phyloP scores from a whole-genome alignment of 2,888 invertebrate species.

The Acrobasis repandana region DNA sequence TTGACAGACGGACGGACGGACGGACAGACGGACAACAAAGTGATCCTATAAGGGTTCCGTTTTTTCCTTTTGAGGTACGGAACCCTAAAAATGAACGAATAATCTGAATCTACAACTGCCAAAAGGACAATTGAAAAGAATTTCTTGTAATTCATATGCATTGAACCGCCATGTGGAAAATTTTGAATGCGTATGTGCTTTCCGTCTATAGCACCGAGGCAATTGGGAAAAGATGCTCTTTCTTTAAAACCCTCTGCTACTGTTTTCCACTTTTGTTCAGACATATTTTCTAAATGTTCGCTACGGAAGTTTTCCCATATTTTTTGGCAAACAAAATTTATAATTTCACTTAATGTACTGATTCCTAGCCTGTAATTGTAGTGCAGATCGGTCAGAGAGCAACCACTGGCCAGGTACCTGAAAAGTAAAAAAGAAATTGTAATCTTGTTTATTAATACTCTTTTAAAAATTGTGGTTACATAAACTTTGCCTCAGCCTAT shows the following conservation, averaged over 20 bases:
- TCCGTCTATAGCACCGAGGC: slow-evolving; percentile 22
- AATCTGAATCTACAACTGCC: slow-evolving; percentile 27
- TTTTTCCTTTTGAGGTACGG: no score
- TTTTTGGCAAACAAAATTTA: slow-evolving; percentile 1
- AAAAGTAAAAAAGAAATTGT: slow-evolving; percentile 25
- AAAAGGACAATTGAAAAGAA: slow-evolving; percentile 28
- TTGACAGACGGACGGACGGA: no score
- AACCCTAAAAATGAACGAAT: slow-evolving; percentile 24
- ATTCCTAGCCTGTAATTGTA: slow-evolving; percentile 12
- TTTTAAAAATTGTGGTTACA: slow-evolving; percentile 19
- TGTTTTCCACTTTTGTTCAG: neutral
- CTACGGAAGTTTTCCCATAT: neutral
- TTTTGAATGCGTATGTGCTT: slow-evolving; percentile 25
- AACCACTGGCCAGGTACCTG: slow-evolving; percentile 26
- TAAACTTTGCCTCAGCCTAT: slow-evolving; percentile 17
- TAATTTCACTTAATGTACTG: slow-evolving; percentile 14
- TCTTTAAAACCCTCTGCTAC: slow-evolving; percentile 16
- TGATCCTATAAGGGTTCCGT: no score
- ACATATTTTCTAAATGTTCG: neutral
- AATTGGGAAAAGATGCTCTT: slow-evolving; percentile 25
- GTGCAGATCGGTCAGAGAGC: slow-evolving; percentile 25
- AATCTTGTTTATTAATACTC: slow-evolving; percentile 21
- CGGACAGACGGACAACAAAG: no score
- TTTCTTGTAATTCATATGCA: slow-evolving; percentile 28
- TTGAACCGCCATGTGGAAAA: neutral